These are phyloP conservation scores for Eumaeus atala DNA, from an alignment of 1,140 invertebrate species.

Conservation along the genomic window DNA sequence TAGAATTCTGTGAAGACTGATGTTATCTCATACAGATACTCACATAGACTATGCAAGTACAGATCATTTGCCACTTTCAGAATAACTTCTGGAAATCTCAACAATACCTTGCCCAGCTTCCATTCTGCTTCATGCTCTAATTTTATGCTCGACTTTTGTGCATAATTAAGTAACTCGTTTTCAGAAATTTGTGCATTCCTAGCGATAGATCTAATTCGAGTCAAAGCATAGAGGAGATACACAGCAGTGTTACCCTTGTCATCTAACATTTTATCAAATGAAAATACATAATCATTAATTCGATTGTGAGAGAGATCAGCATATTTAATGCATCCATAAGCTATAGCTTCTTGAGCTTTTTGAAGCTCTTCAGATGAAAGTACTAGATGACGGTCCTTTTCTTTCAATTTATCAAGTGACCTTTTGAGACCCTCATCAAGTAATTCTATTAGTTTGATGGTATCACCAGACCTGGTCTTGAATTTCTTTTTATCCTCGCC, in stretches of 20 bases:
- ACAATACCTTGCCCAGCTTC: slow-evolving; percentile 92
- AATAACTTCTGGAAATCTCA: slow-evolving; percentile 93
- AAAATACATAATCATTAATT: slow-evolving; percentile 97
- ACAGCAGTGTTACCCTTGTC: slow-evolving; percentile 99
- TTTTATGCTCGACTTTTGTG: slow-evolving; percentile 76
- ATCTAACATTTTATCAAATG: slow-evolving; percentile 99
- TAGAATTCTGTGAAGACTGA: slow-evolving; percentile 97
- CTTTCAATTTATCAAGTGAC: slow-evolving; percentile 88
- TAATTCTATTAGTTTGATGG: slow-evolving; percentile 91
- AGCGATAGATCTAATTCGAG: slow-evolving; percentile 94
- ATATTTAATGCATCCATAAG: slow-evolving; percentile 99
- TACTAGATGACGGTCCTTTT: slow-evolving; percentile 93
- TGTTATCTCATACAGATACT: slow-evolving; percentile 96
- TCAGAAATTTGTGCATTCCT: slow-evolving; percentile 80
- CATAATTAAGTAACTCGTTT: slow-evolving; percentile 73
- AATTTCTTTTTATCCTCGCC: slow-evolving; percentile 99
- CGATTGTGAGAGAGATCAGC: slow-evolving; percentile 96
- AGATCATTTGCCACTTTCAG: slow-evolving; percentile 89
- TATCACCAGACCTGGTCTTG: slow-evolving; percentile 98
- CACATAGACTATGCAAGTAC: slow-evolving; percentile 92
- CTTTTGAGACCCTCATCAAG: slow-evolving; percentile 94
- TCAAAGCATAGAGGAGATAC: slow-evolving; percentile 96
- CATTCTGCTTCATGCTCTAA: slow-evolving; percentile 94
- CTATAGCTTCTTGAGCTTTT: slow-evolving; percentile 90
- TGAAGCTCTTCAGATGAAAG: slow-evolving; percentile 89